Evolutionary conservation across 1,140 invertebrate species (phyloP), one percentile per base, ranked within the genome.

Genomic region (Drosophila guanche): DNA sequence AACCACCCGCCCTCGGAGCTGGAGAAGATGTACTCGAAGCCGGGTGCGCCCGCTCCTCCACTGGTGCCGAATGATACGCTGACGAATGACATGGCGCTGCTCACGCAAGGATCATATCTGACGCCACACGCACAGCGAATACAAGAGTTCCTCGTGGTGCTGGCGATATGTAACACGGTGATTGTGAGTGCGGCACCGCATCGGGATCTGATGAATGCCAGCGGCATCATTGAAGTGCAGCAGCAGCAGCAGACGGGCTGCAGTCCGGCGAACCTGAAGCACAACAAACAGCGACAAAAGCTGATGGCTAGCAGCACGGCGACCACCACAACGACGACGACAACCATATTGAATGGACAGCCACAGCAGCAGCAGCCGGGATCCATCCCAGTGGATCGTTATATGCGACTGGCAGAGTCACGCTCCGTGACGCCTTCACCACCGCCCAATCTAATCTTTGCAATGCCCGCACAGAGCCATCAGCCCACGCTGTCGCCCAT

Each of bases 111-210:
- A 5, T 71, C 80, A 0, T 91, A 78, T 71, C 71, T 91, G 0
- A 74, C 91, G 7, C 67, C 90, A 4, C 75, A 85, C 37, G 79
- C 91, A 0, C 89, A 91, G 60, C 92, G 93, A 78, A 94, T 98
- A 3, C 95, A 97, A 75, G 98, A 99, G 89, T 99, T 99, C 92
- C 95, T 99, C 56, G 91, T 99, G 55, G 94, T 98, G 2, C 93
- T 99, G 90, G 96, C 98, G 8, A 94, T 99, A 51, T 99, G 98
- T 91, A 99, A 99, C 92, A 99, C 98, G 2, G 98, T 99, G 2
- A 97, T 99, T 14, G 98, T 99, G 23, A 95, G 96, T 54, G 95
- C 95, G 63, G 94, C 95, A 90, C 97, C 97, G 1, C 97, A 98
- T 93, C 94, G 95, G 3, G 97, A 98, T 92, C 92, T 94, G 56